phyloP scores from a whole-genome alignment of 2,797 vertebrate genomes.

The Tenualosa thibaudeaui region DNA sequence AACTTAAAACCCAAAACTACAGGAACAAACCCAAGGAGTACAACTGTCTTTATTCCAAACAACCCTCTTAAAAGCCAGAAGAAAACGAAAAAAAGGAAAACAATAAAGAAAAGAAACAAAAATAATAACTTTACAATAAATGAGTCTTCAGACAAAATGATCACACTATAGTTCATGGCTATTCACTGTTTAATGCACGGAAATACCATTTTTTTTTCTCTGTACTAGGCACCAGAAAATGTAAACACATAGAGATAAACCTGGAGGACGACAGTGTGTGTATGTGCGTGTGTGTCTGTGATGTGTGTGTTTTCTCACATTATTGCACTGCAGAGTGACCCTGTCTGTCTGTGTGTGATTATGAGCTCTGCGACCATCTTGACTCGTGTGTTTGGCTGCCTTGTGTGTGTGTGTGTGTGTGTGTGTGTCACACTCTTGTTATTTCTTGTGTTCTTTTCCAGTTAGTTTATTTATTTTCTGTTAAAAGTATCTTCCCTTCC shows the following conservation, averaged over 20 bases:
- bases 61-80: slow-evolving; percentile 59
- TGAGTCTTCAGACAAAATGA: slow-evolving; percentile 65
- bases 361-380: slow-evolving; percentile 51
- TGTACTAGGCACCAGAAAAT: slow-evolving; percentile 97
- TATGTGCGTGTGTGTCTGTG: slow-evolving; percentile 52
- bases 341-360: slow-evolving; percentile 53
- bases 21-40: slow-evolving; percentile 52
- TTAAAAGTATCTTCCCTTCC: slow-evolving; percentile 29
- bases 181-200: slow-evolving; percentile 88
- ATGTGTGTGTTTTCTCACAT: slow-evolving; percentile 56
- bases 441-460: not conserved
- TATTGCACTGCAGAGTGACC: slow-evolving; percentile 63
- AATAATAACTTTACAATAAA: slow-evolving; percentile 57
- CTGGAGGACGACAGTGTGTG: slow-evolving; percentile 73
- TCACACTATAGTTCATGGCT: slow-evolving; percentile 70
- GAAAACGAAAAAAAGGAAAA: slow-evolving; percentile 38
- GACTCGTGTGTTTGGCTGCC: not conserved
- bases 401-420: slow-evolving; percentile 21
- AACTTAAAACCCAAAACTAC: slow-evolving; percentile 32
- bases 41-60: slow-evolving; percentile 69
- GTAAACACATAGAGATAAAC: slow-evolving; percentile 95
- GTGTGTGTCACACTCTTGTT: not conserved
- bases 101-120: slow-evolving; percentile 41
- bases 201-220: slow-evolving; percentile 82
- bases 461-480: slow-evolving; percentile 10